Evolutionary conservation across 2,888 invertebrate genomes (phyloP).

Genomic region (Pocota personata): DNA sequence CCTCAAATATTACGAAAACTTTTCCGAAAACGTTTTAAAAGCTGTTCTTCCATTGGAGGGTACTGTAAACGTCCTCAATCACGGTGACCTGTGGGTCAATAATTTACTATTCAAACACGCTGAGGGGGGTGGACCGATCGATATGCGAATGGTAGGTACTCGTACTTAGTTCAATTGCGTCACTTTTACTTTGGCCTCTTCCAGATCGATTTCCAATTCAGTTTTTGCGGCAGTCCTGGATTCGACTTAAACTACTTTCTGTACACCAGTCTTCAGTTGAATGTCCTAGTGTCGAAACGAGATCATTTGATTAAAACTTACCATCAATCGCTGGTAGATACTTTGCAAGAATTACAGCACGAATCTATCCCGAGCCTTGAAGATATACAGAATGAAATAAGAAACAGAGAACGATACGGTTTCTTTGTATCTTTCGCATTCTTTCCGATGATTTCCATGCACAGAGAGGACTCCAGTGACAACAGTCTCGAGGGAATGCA

Average conservation of each 20-base stretch:
- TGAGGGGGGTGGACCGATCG: slow-evolving; percentile 76
- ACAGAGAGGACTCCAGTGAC: slow-evolving; percentile 79
- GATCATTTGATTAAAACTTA: slow-evolving; percentile 78
- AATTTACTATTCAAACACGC: slow-evolving; percentile 83
- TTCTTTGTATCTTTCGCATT: slow-evolving; percentile 81
- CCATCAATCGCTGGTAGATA: slow-evolving; percentile 75
- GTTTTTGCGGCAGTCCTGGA: slow-evolving; percentile 81
- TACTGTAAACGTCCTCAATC: slow-evolving; percentile 82
- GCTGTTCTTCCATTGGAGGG: slow-evolving; percentile 79
- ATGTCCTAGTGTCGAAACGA: slow-evolving; percentile 77
- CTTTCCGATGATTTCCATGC: slow-evolving; percentile 81
- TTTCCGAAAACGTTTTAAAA: slow-evolving; percentile 78
- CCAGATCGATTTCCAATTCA: slow-evolving; percentile 82
- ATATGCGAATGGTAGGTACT: slow-evolving; percentile 82
- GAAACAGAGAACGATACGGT: slow-evolving; percentile 79
- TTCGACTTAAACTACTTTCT: slow-evolving; percentile 82
- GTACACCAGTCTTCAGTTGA: slow-evolving; percentile 80
- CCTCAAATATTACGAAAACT: slow-evolving; percentile 78
- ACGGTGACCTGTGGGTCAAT: slow-evolving; percentile 84
- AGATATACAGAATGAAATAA: slow-evolving; percentile 78
- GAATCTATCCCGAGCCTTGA: slow-evolving; percentile 76
- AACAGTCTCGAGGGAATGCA: slow-evolving; percentile 80
- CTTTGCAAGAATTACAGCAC: slow-evolving; percentile 76
- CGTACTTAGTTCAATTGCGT: neutral
- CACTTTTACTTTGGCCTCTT: neutral